These are phyloP conservation scores for Parauchenoglanis ngamensis DNA, from an alignment of 2,797 vertebrate species.

Conservation along the genomic window DNA sequence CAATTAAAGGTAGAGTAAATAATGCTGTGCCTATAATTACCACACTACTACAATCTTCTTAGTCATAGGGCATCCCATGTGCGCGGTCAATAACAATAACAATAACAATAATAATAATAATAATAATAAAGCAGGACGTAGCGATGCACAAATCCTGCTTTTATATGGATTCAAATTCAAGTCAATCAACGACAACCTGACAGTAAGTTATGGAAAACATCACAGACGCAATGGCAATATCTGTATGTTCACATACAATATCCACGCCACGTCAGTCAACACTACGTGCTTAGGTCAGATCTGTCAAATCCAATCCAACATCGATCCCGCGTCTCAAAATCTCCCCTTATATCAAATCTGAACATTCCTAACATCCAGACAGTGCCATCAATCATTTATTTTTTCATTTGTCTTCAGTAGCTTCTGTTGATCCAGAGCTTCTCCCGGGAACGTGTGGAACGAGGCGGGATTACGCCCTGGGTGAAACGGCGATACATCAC, in stretches of 20 bases:
- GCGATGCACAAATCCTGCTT: no score
- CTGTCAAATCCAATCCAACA: not conserved
- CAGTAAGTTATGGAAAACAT: not conserved
- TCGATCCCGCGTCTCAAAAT: not conserved
- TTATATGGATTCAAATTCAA: no score
- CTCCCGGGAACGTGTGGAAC: no score
- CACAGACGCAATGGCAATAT: not conserved
- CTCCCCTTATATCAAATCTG: not conserved
- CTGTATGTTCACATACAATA: not conserved
- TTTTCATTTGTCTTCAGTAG: not conserved
- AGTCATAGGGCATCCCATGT: not conserved
- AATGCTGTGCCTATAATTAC: not conserved
- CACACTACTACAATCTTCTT: not conserved
- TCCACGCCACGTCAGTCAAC: not conserved
- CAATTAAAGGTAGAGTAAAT: not conserved
- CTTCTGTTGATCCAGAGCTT: not conserved
- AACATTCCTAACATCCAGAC: not conserved
- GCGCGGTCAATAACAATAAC: not conserved
- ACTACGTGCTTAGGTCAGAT: not conserved
- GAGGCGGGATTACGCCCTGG: not conserved
- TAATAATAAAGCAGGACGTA: not conserved
- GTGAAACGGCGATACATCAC: not conserved
- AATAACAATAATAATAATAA: not conserved
- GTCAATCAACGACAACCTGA: not conserved
- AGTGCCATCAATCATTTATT: not conserved